Base-by-base conservation (phyloP, 2,888 invertebrate genomes). In the Stratiomys singularior region DNA sequence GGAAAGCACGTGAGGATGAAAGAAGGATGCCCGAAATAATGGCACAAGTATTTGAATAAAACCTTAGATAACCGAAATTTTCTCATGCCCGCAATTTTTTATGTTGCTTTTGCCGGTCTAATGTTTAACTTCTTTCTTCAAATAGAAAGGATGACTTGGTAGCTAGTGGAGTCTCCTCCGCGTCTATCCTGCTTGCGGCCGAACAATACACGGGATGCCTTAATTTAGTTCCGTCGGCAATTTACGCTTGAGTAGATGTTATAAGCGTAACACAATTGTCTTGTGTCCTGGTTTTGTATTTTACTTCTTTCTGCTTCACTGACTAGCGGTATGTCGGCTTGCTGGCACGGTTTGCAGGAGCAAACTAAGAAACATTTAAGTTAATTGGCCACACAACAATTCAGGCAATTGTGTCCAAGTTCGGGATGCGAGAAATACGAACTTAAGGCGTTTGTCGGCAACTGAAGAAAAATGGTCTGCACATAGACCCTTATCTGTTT, bases 191-290 rank as follows among this genome's bases (percentile, higher is more conserved):
- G n/a, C n/a, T n/a, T n/a, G n/a, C n/a, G n/a, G n/a, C n/a, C n/a
- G n/a, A n/a, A 37, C 37, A 52, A 52, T n/a, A 18, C 52, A n/a
- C 52, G 15, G 15, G 15, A 52, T 52, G 52, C 52, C 52, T 52
- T 52, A 52, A 52, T 52, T 52, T 52, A 52, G 52, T 52, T 13
- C 52, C 3, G 52, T 52, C 4, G 52, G 52, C 52, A 52, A 52
- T 52, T 52, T 52, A n/a, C 52, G 52, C 52, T 52, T 52, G 52
- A 52, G 52, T 52, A 13, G 52, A 52, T 18, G 52, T 52, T 52
- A 52, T 52, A 52, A 52, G 52, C 52, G 52, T 13, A 52, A 52
- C 52, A 52, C 52, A 52, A 52, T 52, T 52, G 52, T 52, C 52
- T 52, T 52, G 4, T 52, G 52, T 52, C 15, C 52, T 52, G 52